phyloP scores from a whole-genome alignment of 2,797 vertebrate species.

The Aplochiton taeniatus region DNA sequence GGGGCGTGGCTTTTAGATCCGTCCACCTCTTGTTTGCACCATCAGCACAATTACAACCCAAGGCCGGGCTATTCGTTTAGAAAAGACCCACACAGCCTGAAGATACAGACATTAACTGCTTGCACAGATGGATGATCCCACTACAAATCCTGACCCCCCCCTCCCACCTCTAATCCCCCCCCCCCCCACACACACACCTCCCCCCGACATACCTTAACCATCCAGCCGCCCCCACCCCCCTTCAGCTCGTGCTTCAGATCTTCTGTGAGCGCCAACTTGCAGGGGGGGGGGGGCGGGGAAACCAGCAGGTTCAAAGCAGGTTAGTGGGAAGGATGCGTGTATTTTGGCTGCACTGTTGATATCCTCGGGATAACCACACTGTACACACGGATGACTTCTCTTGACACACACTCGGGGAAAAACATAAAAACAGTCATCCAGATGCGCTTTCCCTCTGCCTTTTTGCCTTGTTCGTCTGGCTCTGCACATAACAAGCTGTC shows the following conservation, averaged over 20 bases:
- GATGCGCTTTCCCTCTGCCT: constrained; percentile 33
- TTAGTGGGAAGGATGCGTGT: constrained; percentile 20
- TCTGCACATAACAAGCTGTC: constrained; percentile 58
- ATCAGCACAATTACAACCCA: constrained; percentile 13
- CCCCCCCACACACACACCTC: neutral
- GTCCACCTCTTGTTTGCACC: constrained; percentile 20
- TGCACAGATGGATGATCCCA: constrained; percentile 34
- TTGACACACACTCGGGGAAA: constrained; percentile 49
- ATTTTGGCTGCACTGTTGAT: neutral
- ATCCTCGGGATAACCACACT: constrained; percentile 28
- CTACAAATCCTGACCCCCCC: constrained; percentile 8
- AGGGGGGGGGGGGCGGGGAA: constrained; percentile 10
- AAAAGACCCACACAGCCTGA: constrained; percentile 32
- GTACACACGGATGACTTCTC: constrained; percentile 32
- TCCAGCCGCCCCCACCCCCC: neutral
- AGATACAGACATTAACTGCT: constrained; percentile 48
- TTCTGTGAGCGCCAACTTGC: constrained; percentile 36
- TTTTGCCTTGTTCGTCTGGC: constrained; percentile 47
- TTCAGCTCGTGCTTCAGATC: constrained; percentile 25
- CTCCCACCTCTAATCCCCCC: neutral
- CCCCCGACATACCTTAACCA: neutral
- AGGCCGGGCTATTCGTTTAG: constrained; percentile 26
- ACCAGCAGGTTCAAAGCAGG: constrained; percentile 49
- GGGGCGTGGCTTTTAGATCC: neutral
- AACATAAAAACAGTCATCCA: constrained; percentile 49